These are phyloP conservation scores for Caenorhabditis drosophilae DNA, from an alignment of 2,888 invertebrate species.

Conservation along the genomic window DNA sequence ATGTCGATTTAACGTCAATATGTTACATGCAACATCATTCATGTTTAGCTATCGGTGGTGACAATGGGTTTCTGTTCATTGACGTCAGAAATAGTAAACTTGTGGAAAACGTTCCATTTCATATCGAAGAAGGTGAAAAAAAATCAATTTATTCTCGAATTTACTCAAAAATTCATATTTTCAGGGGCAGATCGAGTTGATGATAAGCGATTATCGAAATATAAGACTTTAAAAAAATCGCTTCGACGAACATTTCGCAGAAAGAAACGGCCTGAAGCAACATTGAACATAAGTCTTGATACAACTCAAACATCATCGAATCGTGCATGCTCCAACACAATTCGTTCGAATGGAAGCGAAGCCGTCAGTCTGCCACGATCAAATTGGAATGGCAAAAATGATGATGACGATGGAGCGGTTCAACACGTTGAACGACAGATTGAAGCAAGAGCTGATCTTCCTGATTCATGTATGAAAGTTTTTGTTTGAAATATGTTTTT, in stretches of 20 bases:
- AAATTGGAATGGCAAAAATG: conserved; percentile 1
- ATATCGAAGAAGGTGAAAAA: background rate
- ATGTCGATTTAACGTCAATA: conserved; percentile 10
- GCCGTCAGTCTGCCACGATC: background rate
- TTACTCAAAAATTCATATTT: too few relatives aligned
- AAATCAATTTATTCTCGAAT: conserved; percentile 5
- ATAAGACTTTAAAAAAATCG: conserved; percentile 27
- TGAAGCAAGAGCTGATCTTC: background rate
- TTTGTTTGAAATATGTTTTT: too few relatives aligned
- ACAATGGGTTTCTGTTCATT: conserved; percentile 11
- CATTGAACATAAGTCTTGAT: background rate
- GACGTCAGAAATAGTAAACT: conserved; percentile 7
- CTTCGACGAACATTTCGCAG: conserved; percentile 23
- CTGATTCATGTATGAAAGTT: background rate
- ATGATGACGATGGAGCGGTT: background rate
- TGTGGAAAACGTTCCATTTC: background rate
- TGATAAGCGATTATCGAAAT: background rate
- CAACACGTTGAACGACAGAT: background rate
- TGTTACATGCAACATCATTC: conserved; percentile 10
- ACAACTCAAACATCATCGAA: too few relatives aligned
- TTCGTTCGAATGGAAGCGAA: background rate
- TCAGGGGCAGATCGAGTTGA: background rate
- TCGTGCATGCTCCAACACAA: too few relatives aligned
- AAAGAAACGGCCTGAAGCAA: conserved; percentile 10
- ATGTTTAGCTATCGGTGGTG: conserved; percentile 17